Conservation (phyloP, 1,140 invertebrate genomes). For the Whitmania pigra region DNA sequence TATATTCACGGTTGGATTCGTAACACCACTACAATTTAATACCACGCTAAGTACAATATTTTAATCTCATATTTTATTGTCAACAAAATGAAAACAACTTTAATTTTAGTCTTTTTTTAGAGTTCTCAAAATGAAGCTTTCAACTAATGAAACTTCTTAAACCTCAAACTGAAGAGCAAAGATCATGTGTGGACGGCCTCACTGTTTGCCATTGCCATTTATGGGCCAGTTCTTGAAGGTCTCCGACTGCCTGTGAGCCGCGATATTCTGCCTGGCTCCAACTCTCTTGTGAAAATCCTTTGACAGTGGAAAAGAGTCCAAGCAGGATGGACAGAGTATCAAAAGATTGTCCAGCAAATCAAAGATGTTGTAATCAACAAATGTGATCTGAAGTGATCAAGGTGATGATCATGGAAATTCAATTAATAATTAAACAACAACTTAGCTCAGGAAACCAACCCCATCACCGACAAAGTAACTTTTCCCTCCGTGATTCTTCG, state of each 20-base stretch:
- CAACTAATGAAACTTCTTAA: no score
- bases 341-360: constrained; percentile 43
- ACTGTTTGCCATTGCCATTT: constrained; percentile 39
- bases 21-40: no score
- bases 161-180: no score
- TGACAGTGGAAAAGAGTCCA: constrained; percentile 41
- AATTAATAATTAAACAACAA: neutral
- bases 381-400: constrained; percentile 39
- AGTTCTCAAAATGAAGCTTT: no score
- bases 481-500: constrained; percentile 27
- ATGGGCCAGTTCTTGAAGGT: constrained; percentile 29
- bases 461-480: constrained; percentile 25
- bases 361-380: constrained; percentile 46
- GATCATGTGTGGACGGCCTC: neutral
- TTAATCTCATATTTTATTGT: no score
- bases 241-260: constrained; percentile 31
- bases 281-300: constrained; percentile 37
- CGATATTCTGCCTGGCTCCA: constrained; percentile 28
- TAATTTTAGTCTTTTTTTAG: no score
- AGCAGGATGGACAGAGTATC: constrained; percentile 37
- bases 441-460: neutral
- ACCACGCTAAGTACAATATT: no score
- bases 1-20: no score
- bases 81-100: no score
- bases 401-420: neutral